Conservation (phyloP, 1,140 invertebrate genomes). For the Dysdera silvatica region DNA sequence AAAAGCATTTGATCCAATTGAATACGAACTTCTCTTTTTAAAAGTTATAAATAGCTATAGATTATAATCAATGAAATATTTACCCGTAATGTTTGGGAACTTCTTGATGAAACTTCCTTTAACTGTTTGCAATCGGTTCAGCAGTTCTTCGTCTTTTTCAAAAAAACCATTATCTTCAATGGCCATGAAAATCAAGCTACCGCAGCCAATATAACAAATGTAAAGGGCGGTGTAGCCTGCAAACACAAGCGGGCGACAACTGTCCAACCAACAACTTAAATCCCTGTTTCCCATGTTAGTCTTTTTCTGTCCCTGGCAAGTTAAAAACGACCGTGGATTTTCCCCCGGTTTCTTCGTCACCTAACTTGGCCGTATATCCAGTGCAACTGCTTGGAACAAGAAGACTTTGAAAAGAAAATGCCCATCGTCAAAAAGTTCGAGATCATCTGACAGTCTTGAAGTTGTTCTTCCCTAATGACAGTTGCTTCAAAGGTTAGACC, state of each 20-base stretch:
- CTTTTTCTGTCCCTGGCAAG: not conserved
- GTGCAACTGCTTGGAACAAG: conserved; percentile 22
- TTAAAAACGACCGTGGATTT: not conserved
- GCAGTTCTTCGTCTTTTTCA: too few relatives aligned
- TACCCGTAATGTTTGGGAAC: not conserved
- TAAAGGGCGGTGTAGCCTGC: not conserved
- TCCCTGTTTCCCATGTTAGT: not conserved
- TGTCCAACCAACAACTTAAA: not conserved
- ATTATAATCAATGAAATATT: not conserved
- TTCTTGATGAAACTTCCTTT: not conserved
- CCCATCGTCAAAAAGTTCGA: too few relatives aligned
- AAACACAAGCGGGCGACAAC: not conserved
- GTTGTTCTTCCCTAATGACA: too few relatives aligned
- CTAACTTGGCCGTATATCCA: conserved; percentile 28
- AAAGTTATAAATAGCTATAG: too few relatives aligned
- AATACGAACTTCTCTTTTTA: too few relatives aligned
- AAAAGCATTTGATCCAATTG: too few relatives aligned
- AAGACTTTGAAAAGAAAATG: not conserved
- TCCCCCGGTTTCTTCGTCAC: conserved; percentile 6
- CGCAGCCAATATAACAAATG: too few relatives aligned
- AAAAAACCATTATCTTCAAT: conserved; percentile 8
- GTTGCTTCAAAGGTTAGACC: too few relatives aligned
- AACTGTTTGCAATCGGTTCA: too few relatives aligned
- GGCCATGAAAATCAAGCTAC: not conserved
- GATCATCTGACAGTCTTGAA: too few relatives aligned